phyloP scores from a whole-genome alignment of 2,113 vertebrate species.

The Diadophis punctatus region DNA sequence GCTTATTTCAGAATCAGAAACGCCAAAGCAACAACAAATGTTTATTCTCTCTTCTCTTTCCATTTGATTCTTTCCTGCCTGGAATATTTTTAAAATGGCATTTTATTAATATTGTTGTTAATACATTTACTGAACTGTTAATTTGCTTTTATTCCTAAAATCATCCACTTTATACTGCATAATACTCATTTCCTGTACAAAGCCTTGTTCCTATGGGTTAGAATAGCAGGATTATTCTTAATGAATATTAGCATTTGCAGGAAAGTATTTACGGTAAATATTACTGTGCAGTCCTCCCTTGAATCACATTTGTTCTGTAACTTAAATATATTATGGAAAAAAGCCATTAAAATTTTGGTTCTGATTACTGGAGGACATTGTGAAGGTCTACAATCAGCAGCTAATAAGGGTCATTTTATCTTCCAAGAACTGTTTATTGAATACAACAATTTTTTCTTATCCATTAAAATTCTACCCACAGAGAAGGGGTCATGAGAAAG shows the following conservation, averaged over 20 bases:
- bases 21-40: background rate
- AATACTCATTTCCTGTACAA: background rate
- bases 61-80: background rate
- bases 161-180: background rate
- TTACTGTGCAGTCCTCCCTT: constrained; percentile 59
- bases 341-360: constrained; percentile 58
- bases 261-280: constrained; percentile 59
- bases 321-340: constrained; percentile 48
- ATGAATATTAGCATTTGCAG: constrained; percentile 46
- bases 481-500: constrained; percentile 28
- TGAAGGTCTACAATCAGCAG: constrained; percentile 60
- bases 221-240: constrained; percentile 29
- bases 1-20: background rate
- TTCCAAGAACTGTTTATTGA: constrained; percentile 49
- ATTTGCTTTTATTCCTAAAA: background rate
- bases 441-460: constrained; percentile 57
- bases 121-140: background rate
- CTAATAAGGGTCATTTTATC: constrained; percentile 64
- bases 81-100: background rate
- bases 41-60: background rate
- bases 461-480: constrained; percentile 56
- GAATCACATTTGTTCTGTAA: constrained; percentile 69
- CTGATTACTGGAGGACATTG: constrained; percentile 53
- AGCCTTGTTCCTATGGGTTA: constrained; percentile 6
- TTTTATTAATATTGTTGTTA: constrained; percentile 29